Conservation (phyloP, 2,113 vertebrate genomes). For the Orientallactaga bullata region DNA sequence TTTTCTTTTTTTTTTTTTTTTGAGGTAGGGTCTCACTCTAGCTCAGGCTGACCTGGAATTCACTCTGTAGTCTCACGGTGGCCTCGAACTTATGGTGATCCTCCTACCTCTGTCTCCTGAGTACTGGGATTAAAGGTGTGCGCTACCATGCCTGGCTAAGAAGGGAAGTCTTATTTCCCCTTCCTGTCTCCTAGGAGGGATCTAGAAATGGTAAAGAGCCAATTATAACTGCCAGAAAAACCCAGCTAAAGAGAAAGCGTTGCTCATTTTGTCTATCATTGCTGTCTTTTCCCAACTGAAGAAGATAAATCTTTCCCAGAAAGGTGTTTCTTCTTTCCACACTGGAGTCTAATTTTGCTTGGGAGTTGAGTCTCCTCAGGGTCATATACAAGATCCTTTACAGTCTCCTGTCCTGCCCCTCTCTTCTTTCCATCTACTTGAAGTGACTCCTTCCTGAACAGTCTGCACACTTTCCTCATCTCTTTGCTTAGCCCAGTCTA, state of each 20-base stretch:
- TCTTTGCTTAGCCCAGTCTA: not conserved
- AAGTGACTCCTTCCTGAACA: not conserved
- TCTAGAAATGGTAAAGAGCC: constrained; percentile 7
- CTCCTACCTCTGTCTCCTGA: too few species aligned
- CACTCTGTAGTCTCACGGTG: too few species aligned
- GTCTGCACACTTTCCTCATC: not conserved
- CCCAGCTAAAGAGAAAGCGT: not conserved
- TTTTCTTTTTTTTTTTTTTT: too few species aligned
- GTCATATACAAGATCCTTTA: not conserved
- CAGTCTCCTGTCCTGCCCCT: not conserved
- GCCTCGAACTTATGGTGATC: too few species aligned
- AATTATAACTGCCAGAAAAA: not conserved
- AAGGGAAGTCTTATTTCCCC: too few species aligned
- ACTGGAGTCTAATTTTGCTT: not conserved
- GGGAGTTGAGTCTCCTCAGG: not conserved
- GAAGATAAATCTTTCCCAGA: not conserved
- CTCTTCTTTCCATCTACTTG: not conserved
- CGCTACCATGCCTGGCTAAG: too few species aligned
- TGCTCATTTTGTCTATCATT: not conserved
- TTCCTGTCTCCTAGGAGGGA: not conserved
- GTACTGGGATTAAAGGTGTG: too few species aligned
- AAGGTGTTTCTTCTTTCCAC: not conserved
- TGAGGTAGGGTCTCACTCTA: too few species aligned
- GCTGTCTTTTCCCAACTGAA: not conserved
- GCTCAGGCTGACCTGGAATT: too few species aligned